Conservation (phyloP, 2,888 invertebrate genomes). For the Minunthozetes semirufus region DNA sequence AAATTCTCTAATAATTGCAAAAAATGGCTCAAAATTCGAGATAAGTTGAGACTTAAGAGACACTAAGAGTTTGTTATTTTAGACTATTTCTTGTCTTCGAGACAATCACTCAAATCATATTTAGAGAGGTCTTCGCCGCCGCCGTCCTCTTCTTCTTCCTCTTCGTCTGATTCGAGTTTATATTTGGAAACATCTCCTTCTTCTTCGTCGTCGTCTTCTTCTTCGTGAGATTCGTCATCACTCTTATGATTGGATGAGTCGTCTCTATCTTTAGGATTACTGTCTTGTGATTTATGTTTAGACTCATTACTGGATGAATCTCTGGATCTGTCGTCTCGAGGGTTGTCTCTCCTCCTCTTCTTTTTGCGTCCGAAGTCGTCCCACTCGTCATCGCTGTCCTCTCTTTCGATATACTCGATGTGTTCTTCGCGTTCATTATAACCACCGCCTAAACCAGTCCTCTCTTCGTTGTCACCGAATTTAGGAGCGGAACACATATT, state of each 20-base stretch:
- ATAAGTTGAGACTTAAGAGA: no score
- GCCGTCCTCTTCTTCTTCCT: conserved; percentile 8
- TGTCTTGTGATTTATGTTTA: background rate
- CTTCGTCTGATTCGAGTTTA: conserved; percentile 27
- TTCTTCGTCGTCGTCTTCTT: conserved; percentile 57
- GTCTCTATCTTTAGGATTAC: conserved; percentile 42
- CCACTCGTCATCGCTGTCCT: conserved; percentile 85
- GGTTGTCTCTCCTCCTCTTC: conserved; percentile 22
- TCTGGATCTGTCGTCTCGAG: conserved; percentile 37
- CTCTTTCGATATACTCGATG: conserved; percentile 86
- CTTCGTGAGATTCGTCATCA: conserved; percentile 55
- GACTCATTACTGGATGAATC: conserved; percentile 40
- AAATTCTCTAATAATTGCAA: no score
- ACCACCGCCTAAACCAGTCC: conserved; percentile 56
- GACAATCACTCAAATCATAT: conserved; percentile 24
- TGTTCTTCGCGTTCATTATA: conserved; percentile 85
- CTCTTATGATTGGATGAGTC: conserved; percentile 44
- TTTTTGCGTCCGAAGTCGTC: conserved; percentile 65
- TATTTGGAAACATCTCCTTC: conserved; percentile 52
- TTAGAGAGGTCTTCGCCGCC: conserved; percentile 23
- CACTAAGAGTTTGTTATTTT: background rate
- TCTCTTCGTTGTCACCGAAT: conserved; percentile 81
- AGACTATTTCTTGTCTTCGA: background rate
- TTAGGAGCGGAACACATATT: conserved; percentile 99
- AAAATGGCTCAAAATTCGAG: no score